Base-by-base conservation (phyloP, 2,797 vertebrate species). In the Sebastes oblongus region DNA sequence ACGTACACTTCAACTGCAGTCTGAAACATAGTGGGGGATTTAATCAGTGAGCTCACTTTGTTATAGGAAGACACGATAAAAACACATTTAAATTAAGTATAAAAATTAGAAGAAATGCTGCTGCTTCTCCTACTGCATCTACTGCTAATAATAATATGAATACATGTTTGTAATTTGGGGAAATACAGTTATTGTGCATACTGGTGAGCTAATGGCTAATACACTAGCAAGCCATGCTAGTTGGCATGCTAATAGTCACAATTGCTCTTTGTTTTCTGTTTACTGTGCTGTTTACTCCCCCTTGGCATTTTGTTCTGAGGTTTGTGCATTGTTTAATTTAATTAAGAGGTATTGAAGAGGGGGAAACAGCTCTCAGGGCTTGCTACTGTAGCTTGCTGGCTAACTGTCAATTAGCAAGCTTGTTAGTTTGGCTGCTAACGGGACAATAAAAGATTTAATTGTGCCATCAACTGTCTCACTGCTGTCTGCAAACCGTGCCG, bases 31-130 rank as follows among this genome's bases (percentile, higher is more conserved):
- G 5, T 6, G 18, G 9, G 20, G 39, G 6, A 0, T 59, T 68
- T 54, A 27, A 46, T n/a, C 34, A 69, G 7, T 24, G 6, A 65
- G 60, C 66, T 50, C 46, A 61, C 9, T 4, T 4, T 9, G 30
- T 66, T n/a, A 50, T 9, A 7, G 3, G 6, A 12, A 34, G n/a
- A 39, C 36, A 39, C 1, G 0, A 39, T 39, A 39, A 39, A 39
- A 39, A 39, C 13, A 39, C 2, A 14, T 10, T 9, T 39, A 14
- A 11, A 52, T 66, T 3, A 8, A n/a, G 27, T 52, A 8, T 36
- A 36, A 9, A 3, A 66, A 22, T 4, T 0, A 6, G 3, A 32
- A 0, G 29, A 55, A 32, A 34, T 24, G 32, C 16, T n/a, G 16
- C 39, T 36, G 3, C 32, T 61, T 6, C 12, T 68, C 2, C 27